Conservation (phyloP, 2,113 vertebrate genomes). For the Pachycephala philippinensis region DNA sequence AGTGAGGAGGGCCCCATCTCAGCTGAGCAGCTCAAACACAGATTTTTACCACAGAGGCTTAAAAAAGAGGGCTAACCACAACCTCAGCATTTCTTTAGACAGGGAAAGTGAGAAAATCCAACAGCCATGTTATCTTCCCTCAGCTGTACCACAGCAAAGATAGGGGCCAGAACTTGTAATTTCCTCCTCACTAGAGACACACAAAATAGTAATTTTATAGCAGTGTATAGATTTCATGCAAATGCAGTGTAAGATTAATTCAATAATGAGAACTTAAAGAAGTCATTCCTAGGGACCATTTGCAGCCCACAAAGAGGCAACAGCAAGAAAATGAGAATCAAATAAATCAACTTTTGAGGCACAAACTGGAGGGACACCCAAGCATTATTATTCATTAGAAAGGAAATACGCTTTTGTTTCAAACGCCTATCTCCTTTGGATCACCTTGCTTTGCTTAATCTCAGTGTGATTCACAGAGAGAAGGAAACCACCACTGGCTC, state of each 20-base stretch:
- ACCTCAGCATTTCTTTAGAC: constrained; percentile 4
- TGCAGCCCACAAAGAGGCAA: neutral
- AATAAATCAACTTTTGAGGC: neutral
- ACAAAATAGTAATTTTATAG: neutral
- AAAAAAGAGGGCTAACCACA: neutral
- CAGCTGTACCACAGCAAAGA: neutral
- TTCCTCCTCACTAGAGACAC: neutral
- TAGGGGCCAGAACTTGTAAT: neutral
- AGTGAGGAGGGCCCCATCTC: accelerated
- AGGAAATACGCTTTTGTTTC: neutral
- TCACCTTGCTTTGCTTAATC: neutral
- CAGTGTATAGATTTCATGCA: neutral
- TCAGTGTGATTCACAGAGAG: neutral
- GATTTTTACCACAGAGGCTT: neutral
- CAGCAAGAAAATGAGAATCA: neutral
- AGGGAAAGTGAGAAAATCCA: neutral
- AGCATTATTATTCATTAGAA: neutral
- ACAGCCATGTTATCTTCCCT: neutral
- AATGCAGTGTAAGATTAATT: neutral
- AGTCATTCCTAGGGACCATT: neutral
- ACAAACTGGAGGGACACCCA: neutral
- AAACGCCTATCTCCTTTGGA: neutral
- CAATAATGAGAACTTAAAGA: neutral
- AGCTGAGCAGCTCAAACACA: neutral
- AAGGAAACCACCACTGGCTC: neutral